These are phyloP conservation scores for Pomacea maculata DNA, from an alignment of 1,140 invertebrate species.

Conservation along the genomic window DNA sequence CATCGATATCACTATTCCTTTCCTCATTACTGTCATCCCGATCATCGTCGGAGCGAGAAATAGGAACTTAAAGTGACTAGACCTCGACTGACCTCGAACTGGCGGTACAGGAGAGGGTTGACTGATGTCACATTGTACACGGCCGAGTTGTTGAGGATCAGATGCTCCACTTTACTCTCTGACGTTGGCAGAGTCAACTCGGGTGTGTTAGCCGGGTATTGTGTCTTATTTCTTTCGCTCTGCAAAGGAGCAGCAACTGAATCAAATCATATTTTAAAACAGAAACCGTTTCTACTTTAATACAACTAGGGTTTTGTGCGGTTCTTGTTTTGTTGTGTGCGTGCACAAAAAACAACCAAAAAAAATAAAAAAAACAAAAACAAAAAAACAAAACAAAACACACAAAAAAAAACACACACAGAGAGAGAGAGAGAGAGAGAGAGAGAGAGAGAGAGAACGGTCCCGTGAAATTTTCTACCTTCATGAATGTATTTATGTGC, in stretches of 20 bases:
- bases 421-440: not conserved
- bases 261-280: not conserved
- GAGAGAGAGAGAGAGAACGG: not conserved
- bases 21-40: not conserved
- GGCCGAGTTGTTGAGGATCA: not conserved
- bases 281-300: not conserved
- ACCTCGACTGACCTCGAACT: not conserved
- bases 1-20: not conserved
- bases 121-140: not conserved
- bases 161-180: not conserved
- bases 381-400: not conserved
- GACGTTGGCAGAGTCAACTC: not conserved
- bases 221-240: not conserved
- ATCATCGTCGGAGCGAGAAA: not conserved
- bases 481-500: conserved; percentile 35
- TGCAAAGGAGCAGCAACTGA: not conserved
- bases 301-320: not conserved
- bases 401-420: not conserved
- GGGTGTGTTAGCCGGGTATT: not conserved
- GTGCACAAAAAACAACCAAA: not conserved
- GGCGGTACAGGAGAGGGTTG: not conserved
- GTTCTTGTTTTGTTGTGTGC: not conserved
- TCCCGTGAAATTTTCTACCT: conserved; percentile 24
- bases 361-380: not conserved
- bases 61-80: no score